Percentiles rank a stretch among this genome's conserved stretches.
Conservation (phyloP, 2,888 invertebrate species). For the Chromoteleia sp. region DNA sequence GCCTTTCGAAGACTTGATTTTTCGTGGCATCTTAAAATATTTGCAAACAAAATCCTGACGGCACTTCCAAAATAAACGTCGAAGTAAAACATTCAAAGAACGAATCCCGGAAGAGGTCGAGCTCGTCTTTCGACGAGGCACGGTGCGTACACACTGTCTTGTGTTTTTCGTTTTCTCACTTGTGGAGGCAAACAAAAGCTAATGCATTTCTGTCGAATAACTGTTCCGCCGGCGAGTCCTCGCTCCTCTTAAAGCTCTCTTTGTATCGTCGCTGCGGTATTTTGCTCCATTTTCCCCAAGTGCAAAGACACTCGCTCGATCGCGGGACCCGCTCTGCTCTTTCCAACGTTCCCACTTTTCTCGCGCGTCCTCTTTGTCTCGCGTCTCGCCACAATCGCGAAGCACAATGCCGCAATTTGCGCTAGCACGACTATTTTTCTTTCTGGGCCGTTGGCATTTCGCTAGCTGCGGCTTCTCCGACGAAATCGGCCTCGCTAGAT, state of each 20-base stretch:
- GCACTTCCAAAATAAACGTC: conserved; percentile 49
- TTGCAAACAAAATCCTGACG: conserved; percentile 45
- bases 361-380: conserved; percentile 31
- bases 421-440: conserved; percentile 45
- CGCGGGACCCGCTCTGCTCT: conserved; percentile 25
- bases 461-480: background rate
- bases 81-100: conserved; percentile 42
- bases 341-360: conserved; percentile 23
- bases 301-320: conserved; percentile 43
- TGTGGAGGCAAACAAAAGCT: conserved; percentile 75
- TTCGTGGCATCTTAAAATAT: conserved; percentile 42
- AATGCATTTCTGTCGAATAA: conserved; percentile 77
- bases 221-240: conserved; percentile 63
- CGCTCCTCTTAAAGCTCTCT: conserved; percentile 50
- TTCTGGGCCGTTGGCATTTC: conserved; percentile 27
- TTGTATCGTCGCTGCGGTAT: conserved; percentile 51
- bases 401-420: conserved; percentile 46
- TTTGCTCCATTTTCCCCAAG: conserved; percentile 38
- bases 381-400: conserved; percentile 23
- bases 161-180: conserved; percentile 59
- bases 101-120: conserved; percentile 47
- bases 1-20: conserved; percentile 9
- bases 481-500: conserved; percentile 10
- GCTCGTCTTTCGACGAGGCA: conserved; percentile 26
- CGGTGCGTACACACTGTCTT: conserved; percentile 12